Evolutionary conservation across 2,888 invertebrate species (phyloP).

Genomic region (Yponomeuta plumbellus): DNA sequence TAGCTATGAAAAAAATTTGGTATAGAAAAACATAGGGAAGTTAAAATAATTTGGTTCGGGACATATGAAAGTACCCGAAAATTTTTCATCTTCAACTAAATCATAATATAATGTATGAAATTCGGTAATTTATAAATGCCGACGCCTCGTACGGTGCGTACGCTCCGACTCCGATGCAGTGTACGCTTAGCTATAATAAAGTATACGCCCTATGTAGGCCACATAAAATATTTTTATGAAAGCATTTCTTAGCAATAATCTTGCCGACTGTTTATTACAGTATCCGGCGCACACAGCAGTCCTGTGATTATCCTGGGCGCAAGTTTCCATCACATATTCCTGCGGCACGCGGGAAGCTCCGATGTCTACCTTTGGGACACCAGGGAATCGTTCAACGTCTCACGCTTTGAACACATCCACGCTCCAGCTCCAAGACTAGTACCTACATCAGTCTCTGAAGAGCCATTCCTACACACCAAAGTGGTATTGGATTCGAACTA

Average conservation of each 20-base stretch:
- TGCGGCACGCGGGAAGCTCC: conserved; percentile 74
- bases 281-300: conserved; percentile 43
- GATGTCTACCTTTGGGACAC: conserved; percentile 78
- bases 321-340: conserved; percentile 46
- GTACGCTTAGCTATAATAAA: too few species aligned
- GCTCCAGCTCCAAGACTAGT: conserved; percentile 65
- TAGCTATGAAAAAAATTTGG: too few species aligned
- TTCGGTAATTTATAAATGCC: too few species aligned
- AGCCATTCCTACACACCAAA: conserved; percentile 67
- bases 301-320: conserved; percentile 47
- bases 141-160: too few species aligned
- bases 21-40: too few species aligned
- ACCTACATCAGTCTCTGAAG: conserved; percentile 75
- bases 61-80: too few species aligned
- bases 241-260: background rate
- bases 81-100: too few species aligned
- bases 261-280: conserved; percentile 32
- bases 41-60: too few species aligned
- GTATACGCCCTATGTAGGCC: too few species aligned
- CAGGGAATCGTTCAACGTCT: conserved; percentile 51
- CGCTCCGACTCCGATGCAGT: too few species aligned
- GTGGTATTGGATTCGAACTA: conserved; percentile 79
- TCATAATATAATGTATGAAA: too few species aligned
- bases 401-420: conserved; percentile 67
- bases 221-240: too few species aligned